Conservation (phyloP, 23 tunicate genomes). For the Ascidia mentula region DNA sequence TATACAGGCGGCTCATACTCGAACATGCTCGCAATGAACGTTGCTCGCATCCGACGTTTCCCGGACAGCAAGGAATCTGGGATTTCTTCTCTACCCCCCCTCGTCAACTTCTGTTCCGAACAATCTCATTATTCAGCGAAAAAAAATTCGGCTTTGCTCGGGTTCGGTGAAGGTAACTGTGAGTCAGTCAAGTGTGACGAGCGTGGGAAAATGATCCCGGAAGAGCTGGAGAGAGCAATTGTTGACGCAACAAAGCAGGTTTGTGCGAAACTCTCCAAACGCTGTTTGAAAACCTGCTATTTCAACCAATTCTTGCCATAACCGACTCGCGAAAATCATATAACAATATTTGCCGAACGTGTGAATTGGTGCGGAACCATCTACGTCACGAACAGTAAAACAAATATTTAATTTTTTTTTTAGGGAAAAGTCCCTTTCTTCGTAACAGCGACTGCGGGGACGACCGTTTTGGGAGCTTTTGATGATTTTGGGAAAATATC, state of each 20-base stretch:
- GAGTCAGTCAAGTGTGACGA: slow-evolving; percentile 54
- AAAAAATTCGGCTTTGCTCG: slow-evolving; percentile 59
- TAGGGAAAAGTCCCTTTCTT: slow-evolving; percentile 70
- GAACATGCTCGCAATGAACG: slow-evolving; percentile 64
- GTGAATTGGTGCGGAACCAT: background rate
- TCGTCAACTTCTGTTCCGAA: slow-evolving; percentile 55
- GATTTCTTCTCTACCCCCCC: slow-evolving; percentile 13
- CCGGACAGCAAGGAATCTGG: slow-evolving; percentile 63
- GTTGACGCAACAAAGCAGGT: slow-evolving; percentile 27
- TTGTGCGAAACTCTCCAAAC: background rate
- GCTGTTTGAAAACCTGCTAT: background rate
- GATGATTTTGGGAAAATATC: slow-evolving; percentile 75
- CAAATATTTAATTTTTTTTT: background rate
- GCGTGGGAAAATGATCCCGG: slow-evolving; percentile 66
- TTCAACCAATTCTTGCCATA: background rate
- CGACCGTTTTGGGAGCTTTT: slow-evolving; percentile 86
- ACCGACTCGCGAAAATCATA: too few species aligned
- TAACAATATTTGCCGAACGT: background rate
- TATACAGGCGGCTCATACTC: slow-evolving; percentile 63
- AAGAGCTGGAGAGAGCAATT: slow-evolving; percentile 46
- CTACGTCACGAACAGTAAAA: background rate
- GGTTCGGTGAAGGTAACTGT: slow-evolving; percentile 53
- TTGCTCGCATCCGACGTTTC: slow-evolving; percentile 43
- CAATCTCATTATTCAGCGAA: slow-evolving; percentile 74
- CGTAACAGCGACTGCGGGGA: slow-evolving; percentile 85